Evolutionary conservation across 2,113 vertebrate genomes (phyloP).

Genomic region (Manacus vitellinus): DNA sequence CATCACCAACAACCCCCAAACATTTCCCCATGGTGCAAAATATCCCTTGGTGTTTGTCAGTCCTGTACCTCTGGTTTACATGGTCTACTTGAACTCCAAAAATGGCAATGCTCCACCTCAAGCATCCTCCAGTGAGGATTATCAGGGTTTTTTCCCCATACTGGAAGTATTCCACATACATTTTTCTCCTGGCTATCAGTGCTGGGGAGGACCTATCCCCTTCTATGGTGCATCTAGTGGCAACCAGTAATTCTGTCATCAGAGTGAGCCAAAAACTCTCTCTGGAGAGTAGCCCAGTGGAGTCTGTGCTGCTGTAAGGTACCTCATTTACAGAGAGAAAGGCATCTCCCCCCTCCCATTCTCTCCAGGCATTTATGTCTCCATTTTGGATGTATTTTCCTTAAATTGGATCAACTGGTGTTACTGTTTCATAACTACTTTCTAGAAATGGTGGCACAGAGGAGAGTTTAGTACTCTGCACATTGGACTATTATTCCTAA

Average conservation of each 20-base stretch:
- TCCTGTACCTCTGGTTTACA: neutral
- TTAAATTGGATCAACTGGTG: neutral
- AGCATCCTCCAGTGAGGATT: too few species aligned
- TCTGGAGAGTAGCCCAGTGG: neutral
- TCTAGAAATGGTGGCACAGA: neutral
- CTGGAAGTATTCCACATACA: neutral
- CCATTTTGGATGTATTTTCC: neutral
- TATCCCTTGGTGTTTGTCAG: neutral
- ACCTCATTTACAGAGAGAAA: neutral
- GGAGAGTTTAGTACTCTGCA: neutral
- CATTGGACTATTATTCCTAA: neutral
- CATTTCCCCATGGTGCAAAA: neutral
- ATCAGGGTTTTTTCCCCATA: neutral
- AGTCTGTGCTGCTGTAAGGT: rapidly evolving
- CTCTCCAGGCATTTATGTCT: neutral
- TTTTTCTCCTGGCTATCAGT: neutral
- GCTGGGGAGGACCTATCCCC: neutral
- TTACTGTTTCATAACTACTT: neutral
- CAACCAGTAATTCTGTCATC: neutral
- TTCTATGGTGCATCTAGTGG: neutral
- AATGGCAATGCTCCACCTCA: neutral
- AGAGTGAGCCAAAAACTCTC: neutral
- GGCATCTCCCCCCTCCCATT: neutral
- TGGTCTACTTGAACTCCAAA: neutral
- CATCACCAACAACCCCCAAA: neutral